These are phyloP conservation scores for Hetaerina americana DNA, from an alignment of 1,140 invertebrate species.

Conservation along the genomic window DNA sequence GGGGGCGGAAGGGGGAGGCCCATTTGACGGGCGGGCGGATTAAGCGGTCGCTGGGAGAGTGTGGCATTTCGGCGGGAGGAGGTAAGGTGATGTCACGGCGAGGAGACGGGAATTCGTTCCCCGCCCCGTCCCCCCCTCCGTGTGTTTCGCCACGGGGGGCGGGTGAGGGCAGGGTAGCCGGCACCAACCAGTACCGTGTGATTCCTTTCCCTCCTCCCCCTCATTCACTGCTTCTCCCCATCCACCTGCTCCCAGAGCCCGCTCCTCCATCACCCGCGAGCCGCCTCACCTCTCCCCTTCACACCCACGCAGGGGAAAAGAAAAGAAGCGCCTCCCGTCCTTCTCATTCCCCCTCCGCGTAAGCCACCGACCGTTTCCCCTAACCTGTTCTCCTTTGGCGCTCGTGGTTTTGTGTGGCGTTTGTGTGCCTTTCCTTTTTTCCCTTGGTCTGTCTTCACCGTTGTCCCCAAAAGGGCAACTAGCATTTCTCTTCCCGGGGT, in stretches of 20 bases:
- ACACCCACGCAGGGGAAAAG: no score
- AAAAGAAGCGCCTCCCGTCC: no score
- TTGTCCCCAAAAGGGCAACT: no score
- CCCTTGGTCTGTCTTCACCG: no score
- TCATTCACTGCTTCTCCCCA: no score
- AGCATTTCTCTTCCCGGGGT: no score
- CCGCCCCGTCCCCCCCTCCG: no score
- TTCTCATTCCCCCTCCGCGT: no score
- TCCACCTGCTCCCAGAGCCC: not conserved
- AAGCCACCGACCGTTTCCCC: no score
- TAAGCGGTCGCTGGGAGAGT: not conserved
- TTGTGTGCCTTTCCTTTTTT: no score
- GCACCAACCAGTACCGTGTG: not conserved
- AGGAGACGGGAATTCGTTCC: not conserved
- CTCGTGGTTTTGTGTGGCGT: no score
- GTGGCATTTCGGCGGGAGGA: not conserved
- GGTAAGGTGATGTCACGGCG: not conserved
- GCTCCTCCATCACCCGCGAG: not conserved
- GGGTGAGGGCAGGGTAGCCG: not conserved
- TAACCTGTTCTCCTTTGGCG: no score
- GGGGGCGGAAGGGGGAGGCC: not conserved
- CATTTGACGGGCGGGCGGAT: not conserved
- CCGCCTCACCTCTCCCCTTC: not conserved
- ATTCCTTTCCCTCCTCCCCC: not conserved
- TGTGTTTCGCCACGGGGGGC: not conserved